Conservation (phyloP, 1,140 invertebrate genomes). For the Drosophila varians region DNA sequence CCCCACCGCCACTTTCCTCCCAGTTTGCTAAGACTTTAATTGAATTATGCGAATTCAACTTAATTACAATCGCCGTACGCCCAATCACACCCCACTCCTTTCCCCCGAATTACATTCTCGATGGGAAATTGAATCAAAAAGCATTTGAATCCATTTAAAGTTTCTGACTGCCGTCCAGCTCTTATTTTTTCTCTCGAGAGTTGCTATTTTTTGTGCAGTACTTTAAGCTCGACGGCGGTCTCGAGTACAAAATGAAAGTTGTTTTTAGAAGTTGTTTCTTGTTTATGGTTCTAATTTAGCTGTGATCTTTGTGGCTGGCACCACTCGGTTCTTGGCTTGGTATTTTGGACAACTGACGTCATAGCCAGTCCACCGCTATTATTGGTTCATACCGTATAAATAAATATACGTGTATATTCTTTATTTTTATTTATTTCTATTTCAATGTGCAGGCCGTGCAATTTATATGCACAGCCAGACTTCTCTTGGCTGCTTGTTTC, state of each 20-base stretch:
- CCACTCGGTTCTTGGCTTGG: constrained; percentile 41
- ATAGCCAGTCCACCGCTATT: constrained; percentile 39
- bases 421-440: constrained; percentile 50
- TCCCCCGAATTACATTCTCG: constrained; percentile 37
- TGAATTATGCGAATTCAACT: constrained; percentile 79
- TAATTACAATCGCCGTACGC: constrained; percentile 59
- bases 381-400: constrained; percentile 27
- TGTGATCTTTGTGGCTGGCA: constrained; percentile 43
- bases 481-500: constrained; percentile 36
- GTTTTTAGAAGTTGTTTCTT: constrained; percentile 78
- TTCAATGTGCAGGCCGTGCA: constrained; percentile 61
- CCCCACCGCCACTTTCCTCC: not conserved
- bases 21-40: constrained; percentile 71
- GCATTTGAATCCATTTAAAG: constrained; percentile 52
- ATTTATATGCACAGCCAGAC: constrained; percentile 68
- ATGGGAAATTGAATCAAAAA: constrained; percentile 67
- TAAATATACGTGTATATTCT: not conserved
- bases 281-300: constrained; percentile 72
- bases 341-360: constrained; percentile 75
- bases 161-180: constrained; percentile 17
- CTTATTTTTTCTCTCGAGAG: constrained; percentile 17
- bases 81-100: constrained; percentile 6
- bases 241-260: constrained; percentile 76
- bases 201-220: constrained; percentile 26
- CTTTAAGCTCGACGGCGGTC: constrained; percentile 21